Base-by-base conservation (phyloP, 2,113 vertebrate species). In the Rhinichthys klamathensis region DNA sequence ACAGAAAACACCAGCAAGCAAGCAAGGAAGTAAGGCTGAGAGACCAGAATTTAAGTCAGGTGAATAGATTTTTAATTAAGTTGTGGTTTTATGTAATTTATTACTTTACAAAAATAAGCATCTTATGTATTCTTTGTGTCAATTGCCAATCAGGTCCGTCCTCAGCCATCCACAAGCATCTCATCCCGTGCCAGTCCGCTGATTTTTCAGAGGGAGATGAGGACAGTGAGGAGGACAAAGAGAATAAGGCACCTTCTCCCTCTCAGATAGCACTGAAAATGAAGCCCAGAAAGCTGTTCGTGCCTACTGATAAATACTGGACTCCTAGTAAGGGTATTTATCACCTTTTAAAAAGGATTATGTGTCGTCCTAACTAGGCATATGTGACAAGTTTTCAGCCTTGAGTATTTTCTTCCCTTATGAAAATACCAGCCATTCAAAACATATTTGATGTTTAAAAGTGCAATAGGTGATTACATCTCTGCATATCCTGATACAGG, bases 281-380 rank as follows among this genome's bases (percentile, higher is more conserved):
- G 89, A 95, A 90, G 88, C 94, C 94, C 54, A 93, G 93, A 78
- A 93, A 93, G 85, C 87, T 95, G 58, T 95, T 95, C 63, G 92
- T 92, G 38, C 85, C 93, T 44, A 88, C 90, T 92, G 89, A 90
- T 21, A 83, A 83, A n/a, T 60, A 35, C 49, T 16, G 8, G 23
- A 44, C n/a, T 70, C 75, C 60, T 44, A 81, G 61, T 73, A 88
- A 84, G 44, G 72, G 82, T 89, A 25, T 67, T 27, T 79, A 73
- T 58, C 77, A 7, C 25, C 25, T 15, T 54, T 61, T 38, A 11
- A 3, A 35, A 25, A 63, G 15, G 3, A 54, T 54, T 38, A 51
- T 25, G 32, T 58, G 3, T 23, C 51, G 10, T n/a, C 3, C 51
- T 18, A 38, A 78, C 23, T 38, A 46, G 69, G 25, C 25, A 25